Evolutionary conservation across 2,888 invertebrate species (phyloP).

Genomic region (Sphaerophoria rueppellii): DNA sequence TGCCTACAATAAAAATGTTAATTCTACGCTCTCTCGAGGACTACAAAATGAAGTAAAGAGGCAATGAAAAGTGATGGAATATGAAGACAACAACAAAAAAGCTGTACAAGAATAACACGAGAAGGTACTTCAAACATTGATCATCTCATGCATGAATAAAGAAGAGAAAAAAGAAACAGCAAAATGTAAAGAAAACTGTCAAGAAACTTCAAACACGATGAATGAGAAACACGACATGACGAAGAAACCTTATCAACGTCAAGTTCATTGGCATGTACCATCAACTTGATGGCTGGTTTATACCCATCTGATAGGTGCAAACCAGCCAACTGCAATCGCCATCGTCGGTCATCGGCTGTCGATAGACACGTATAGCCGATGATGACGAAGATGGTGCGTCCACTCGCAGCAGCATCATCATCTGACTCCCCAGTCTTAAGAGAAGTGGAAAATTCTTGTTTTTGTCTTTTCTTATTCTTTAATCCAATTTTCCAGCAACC

Average conservation of each 20-base stretch:
- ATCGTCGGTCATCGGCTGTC: constrained; percentile 68
- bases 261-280: constrained; percentile 80
- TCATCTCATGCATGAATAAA: constrained; percentile 47
- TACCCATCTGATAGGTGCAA: constrained; percentile 26
- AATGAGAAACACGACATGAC: constrained; percentile 17
- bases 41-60: constrained; percentile 15
- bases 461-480: constrained; percentile 34
- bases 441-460: constrained; percentile 31
- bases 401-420: background rate
- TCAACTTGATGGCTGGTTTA: constrained; percentile 63
- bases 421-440: constrained; percentile 16
- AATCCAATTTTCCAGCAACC: constrained; percentile 66
- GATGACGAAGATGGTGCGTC: constrained; percentile 3
- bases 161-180: constrained; percentile 43
- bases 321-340: constrained; percentile 53
- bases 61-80: constrained; percentile 7
- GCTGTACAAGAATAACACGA: background rate
- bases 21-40: constrained; percentile 27
- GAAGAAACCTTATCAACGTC: constrained; percentile 80
- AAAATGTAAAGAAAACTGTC: constrained; percentile 39
- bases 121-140: constrained; percentile 55
- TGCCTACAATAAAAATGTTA: constrained; percentile 10
- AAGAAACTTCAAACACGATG: constrained; percentile 20
- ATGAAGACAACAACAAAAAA: constrained; percentile 7
- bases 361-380: constrained; percentile 17